Evolutionary conservation across 2,888 invertebrate species (phyloP), one percentile per base, ranked within the genome.

Genomic region (Pristionchus japonicus): DNA sequence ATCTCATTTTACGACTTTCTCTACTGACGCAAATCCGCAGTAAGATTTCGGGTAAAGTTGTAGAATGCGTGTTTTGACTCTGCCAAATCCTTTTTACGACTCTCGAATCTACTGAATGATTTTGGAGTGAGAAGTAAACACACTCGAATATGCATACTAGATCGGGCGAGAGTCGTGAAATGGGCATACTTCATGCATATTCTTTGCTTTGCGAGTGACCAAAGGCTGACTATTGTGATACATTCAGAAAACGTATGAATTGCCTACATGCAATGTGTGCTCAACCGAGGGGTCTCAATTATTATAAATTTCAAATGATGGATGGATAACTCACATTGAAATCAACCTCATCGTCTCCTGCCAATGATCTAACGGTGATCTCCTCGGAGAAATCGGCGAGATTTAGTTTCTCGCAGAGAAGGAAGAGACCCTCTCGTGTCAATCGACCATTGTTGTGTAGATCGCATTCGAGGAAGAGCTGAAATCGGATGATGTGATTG

Each of bases 391-490:
- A 92, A 52, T 90, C 91, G 61, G 89, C 86, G 49, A 92, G 88
- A 84, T 91, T 91, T 43, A 92, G 86, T 74, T 91, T 91, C 61
- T 91, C 90, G 87, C 91, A 91, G 0, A 92, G 88, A 49, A 82
- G 88, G 27, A 37, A 88, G n/a, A 92, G 87, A 11, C 91, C 91
- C 37, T 90, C 89, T 49, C 88, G 88, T 37, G 89, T 89, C 85
- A 92, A 85, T 74, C 90, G 88, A 47, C 90, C 90, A 88, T 91
- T 90, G 64, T 89, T 87, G 49, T 91, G 90, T 31, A 90, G 88
- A 83, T 90, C 90, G 89, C 92, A 90, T 40, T 90, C 89, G 82
- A 90, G 90, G 89, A 92, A 92, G 77, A 92, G 87, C 92, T 92
- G 89, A 43, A 92, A 37, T 43, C 43, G 43, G 7, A 43, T 43